Base-by-base conservation (phyloP, 2,797 vertebrate species). In the Rhinella marina region DNA sequence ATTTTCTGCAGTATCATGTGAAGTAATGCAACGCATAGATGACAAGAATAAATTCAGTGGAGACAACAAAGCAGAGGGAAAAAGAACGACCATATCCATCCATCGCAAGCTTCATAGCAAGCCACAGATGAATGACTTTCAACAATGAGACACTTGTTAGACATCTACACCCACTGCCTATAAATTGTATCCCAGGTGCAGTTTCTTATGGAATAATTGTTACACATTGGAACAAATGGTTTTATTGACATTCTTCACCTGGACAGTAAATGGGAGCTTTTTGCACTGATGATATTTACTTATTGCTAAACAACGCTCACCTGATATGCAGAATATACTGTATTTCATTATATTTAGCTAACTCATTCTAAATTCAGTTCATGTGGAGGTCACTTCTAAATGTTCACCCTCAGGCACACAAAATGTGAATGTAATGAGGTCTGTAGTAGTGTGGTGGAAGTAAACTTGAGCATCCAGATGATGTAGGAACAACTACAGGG, bases 1-100 rank as follows among this genome's bases (percentile, higher is more conserved):
- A 75, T 61, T 66, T 82, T 66, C 80, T 75, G 29, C 41, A 75
- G 70, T 84, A 84, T 62, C 84, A 50, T 66, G 73, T 64, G 64
- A 59, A 76, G 68, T 75, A 84, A 84, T 75, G 68, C 70, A 75
- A 11, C 75, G 52, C 27, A 73, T 72, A 61, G 56, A 84, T 84
- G 54, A 75, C 56, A 84, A 59, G 56, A 32, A 29, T 27, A 84
- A 84, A 57, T 84, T 21, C 82, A 41, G 66, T 25, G 13, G 11
- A 61, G 52, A 57, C 21, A 84, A 80, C 56, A 80, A 59, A 57
- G 54, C 52, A 56, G 76, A 79, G 8, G 16, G 19, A 56, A 72
- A 83, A 77, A 83, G 25, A 83, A 83, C 48, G 27, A 73, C 52
- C 52, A 13, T 83, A 54, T 84, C 56, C 32, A 57, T 75, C 19